Conservation (phyloP, 2,888 invertebrate species). For the Dryadula phaetusa region DNA sequence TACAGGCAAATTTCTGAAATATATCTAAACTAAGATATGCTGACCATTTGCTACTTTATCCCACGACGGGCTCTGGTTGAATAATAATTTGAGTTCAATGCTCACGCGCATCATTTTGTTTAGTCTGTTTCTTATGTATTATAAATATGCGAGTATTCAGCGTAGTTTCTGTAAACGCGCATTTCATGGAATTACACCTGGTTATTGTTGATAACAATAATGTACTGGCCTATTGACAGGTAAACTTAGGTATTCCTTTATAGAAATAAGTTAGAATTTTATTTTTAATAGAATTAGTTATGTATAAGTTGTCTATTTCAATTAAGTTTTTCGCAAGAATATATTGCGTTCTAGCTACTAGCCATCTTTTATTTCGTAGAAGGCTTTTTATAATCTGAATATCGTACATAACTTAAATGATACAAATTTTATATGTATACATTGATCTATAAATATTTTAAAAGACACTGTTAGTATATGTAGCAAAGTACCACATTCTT, state of each 20-base stretch:
- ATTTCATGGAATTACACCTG: slow-evolving; percentile 37
- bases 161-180: slow-evolving; percentile 27
- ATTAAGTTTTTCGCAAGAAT: not conserved
- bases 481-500: not conserved
- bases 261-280: not conserved
- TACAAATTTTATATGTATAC: too few relatives aligned
- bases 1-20: not conserved
- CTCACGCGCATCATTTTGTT: slow-evolving; percentile 35
- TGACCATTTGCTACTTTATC: slow-evolving; percentile 42
- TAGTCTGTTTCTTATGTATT: slow-evolving; percentile 37
- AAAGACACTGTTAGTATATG: too few relatives aligned
- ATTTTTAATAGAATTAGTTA: too few relatives aligned
- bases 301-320: too few relatives aligned
- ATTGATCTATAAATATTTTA: too few relatives aligned
- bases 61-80: slow-evolving; percentile 35
- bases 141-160: slow-evolving; percentile 40
- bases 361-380: too few relatives aligned
- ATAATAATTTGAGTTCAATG: slow-evolving; percentile 37
- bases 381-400: too few relatives aligned
- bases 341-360: too few relatives aligned
- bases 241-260: not conserved
- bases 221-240: not conserved
- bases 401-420: too few relatives aligned
- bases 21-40: slow-evolving; percentile 25
- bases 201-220: slow-evolving; percentile 20